phyloP scores from a whole-genome alignment of 2,888 invertebrate species.

The Piscicola geometra region DNA sequence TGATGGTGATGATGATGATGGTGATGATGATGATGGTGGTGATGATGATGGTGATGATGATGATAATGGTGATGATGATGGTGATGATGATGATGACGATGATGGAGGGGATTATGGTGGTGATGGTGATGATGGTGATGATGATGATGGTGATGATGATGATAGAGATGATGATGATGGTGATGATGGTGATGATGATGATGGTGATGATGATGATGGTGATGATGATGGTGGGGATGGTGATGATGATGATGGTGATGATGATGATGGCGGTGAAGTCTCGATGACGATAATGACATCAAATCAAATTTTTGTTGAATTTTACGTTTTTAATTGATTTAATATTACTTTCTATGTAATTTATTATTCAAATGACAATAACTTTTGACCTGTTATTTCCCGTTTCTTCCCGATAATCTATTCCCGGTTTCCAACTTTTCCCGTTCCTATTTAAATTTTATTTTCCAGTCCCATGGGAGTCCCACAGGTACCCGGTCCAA shows the following conservation, averaged over 20 bases:
- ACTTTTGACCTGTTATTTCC: no score
- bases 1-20: conserved; percentile 22
- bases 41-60: conserved; percentile 32
- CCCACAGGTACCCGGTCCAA: no score
- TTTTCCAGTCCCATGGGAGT: no score
- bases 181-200: conserved; percentile 34
- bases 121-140: conserved; percentile 35
- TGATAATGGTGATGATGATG: conserved; percentile 29
- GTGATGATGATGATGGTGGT: conserved; percentile 26
- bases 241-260: conserved; percentile 26
- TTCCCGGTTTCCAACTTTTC: no score
- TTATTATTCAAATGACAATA: no score
- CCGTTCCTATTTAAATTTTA: no score
- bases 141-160: conserved; percentile 32
- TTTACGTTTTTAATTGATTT: no score
- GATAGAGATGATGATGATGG: conserved; percentile 33
- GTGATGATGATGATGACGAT: conserved; percentile 29
- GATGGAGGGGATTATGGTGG: conserved; percentile 32
- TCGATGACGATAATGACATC: conserved; percentile 19
- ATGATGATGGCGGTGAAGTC: conserved; percentile 24
- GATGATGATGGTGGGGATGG: conserved; percentile 24
- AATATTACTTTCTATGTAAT: no score
- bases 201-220: conserved; percentile 24
- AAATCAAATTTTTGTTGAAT: no score
- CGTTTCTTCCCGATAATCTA: no score